These are phyloP conservation scores for Trichosurus vulpecula DNA, from an alignment of 2,797 vertebrate genomes.

Conservation along the genomic window DNA sequence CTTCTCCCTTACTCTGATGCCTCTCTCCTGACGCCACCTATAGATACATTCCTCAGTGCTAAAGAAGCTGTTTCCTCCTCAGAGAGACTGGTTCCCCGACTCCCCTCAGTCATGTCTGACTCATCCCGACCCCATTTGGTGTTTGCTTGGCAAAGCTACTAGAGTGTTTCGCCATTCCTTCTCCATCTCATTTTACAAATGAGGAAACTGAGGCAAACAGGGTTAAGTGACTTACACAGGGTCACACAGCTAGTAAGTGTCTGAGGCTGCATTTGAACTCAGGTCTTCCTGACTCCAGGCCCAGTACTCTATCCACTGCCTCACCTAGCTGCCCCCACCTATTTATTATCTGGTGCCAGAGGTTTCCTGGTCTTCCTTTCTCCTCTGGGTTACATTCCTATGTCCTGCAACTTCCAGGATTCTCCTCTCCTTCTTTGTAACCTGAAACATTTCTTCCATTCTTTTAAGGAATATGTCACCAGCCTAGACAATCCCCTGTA, in stretches of 20 bases:
- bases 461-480: neutral
- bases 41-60: neutral
- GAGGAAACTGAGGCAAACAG: neutral
- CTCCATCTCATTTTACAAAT: neutral
- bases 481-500: neutral
- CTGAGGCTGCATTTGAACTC: neutral
- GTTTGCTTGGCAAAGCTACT: neutral
- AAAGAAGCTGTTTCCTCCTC: neutral
- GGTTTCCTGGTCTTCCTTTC: neutral
- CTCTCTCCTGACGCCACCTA: neutral
- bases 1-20: neutral
- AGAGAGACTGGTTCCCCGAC: neutral
- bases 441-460: neutral
- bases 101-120: neutral
- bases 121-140: neutral
- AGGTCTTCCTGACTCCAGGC: neutral
- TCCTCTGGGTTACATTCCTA: neutral
- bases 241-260: neutral
- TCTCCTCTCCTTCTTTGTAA: neutral
- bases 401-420: neutral
- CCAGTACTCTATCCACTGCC: too few relatives aligned
- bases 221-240: neutral
- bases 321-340: neutral
- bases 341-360: neutral
- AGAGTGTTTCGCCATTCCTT: neutral